Base-by-base conservation (phyloP, 1,140 invertebrate species). In the Globodera ellingtonae region DNA sequence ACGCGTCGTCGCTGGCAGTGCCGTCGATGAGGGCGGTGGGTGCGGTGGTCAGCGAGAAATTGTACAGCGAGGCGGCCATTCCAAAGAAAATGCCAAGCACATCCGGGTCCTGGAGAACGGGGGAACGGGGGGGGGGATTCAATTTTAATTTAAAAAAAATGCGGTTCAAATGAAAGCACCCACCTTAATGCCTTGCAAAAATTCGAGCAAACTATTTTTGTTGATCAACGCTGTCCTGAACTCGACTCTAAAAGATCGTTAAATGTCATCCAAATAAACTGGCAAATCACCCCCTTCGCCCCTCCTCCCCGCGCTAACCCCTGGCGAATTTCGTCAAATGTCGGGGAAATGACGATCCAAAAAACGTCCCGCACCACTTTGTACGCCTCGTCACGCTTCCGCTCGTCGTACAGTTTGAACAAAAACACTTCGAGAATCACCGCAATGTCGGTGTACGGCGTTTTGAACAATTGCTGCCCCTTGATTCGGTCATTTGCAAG, bases 341-440 rank as follows among this genome's bases (percentile, higher is more conserved):
- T 81, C 8, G 80, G 80, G 10, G 67, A 66, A 24, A 79, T 44
- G 62, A 80, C 73, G 15, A 48, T 81, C 80, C 80, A 81, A 21
- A 81, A 52, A n/a, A 72, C 66, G 15, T 59, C 59, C 35, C 52
- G 62, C 56, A 78, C 75, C 15, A 72, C 78, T 76, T 81, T 79
- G 50, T 59, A 48, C 56, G 72, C 79, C 18, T 72, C 67, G n/a
- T 59, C 66, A n/a, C 18, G 10, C 47, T 81, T 73, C 18, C 79
- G 67, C 35, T 72, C 66, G 13, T 81, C 79, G 50, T 71, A 72
- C 1, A 80, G 35, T 46, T 80, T 59, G 48, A 65, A 46, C 5
- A 81, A 62, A 48, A 65, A 81, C 18, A 76, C 50, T 6, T 72
- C 56, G 18, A 81, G 48, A n/a, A 79, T 59, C 10, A 52, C 50